These are phyloP conservation scores for Lampris megalopsis DNA, from an alignment of 2,113 vertebrate genomes.

Conservation along the genomic window DNA sequence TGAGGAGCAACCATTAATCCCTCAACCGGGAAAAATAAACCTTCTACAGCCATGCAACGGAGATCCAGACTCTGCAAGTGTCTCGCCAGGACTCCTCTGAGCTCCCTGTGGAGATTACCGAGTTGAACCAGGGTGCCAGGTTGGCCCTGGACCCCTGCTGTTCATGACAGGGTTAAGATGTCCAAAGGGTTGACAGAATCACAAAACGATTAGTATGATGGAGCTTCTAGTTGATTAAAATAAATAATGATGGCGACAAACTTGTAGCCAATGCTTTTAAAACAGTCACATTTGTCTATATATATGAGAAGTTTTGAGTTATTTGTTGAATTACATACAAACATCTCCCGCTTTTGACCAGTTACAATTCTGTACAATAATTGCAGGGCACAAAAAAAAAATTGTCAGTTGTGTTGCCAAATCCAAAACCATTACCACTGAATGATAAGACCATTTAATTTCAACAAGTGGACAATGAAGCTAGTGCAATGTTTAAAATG, in stretches of 20 bases:
- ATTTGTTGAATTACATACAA: background rate
- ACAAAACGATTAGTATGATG: conserved; percentile 65
- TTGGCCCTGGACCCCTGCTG: conserved; percentile 7
- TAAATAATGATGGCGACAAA: conserved; percentile 37
- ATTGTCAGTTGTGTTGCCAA: background rate
- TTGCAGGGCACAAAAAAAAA: background rate
- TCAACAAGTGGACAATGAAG: conserved; percentile 2
- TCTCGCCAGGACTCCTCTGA: conserved; percentile 58
- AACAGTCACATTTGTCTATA: background rate
- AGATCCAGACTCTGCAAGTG: conserved; percentile 62
- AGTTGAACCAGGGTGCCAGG: conserved; percentile 53
- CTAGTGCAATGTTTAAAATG: conserved; percentile 17
- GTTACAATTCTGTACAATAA: background rate
- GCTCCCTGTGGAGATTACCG: conserved; percentile 38
- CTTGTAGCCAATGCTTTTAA: conserved; percentile 14
- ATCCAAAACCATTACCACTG: conserved; percentile 7
- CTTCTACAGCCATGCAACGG: conserved; percentile 61
- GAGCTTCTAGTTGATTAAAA: conserved; percentile 48
- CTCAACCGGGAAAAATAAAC: conserved; percentile 76
- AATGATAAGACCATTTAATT: conserved; percentile 7
- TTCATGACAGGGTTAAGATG: conserved; percentile 49
- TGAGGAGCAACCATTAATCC: conserved; percentile 79
- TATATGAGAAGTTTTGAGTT: conserved; percentile 3
- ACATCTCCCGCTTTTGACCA: conserved; percentile 8
- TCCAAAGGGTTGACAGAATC: conserved; percentile 25